Evolutionary conservation across 2,113 vertebrate species (phyloP), one percentile per base, ranked within the genome.

Genomic region (Indicator maculatus): DNA sequence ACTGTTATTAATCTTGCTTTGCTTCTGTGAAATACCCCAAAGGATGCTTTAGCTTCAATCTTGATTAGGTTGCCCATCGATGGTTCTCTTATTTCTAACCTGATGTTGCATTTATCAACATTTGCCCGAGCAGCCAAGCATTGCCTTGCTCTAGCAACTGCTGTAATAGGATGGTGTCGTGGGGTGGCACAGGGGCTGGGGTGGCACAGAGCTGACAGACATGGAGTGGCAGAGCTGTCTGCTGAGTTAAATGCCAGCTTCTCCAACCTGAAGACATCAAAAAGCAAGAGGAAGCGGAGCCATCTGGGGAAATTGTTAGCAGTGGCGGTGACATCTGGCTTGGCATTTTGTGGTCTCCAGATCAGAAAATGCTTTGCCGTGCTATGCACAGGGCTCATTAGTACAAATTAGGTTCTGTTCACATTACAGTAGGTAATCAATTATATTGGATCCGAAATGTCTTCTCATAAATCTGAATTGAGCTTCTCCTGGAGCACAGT

Each of bases 91-190:
- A 83, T 72, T 85, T 91, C 96, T 95, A 97, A 95, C 95, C 59
- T 96, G 94, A 86, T 92, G 77, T 92, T 92, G 41, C 89, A 97
- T 98, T 97, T 96, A 97, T 98, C 97, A 97, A 97, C 96, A 97
- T 97, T 97, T 98, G 84, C 95, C 63, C 16, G 90, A 55, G 96
- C 92, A 97, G 96, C 96, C 93, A 97, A 95, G 95, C 94, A 88
- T 97, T 78, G 64, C 95, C 72, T 11, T 41, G 23, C 56, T 89
- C 44, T 90, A 95, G 93, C 85, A 95, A 88, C 88, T 69, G 18
- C 41, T 47, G 24, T 59, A 85, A 83, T n/a, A 81, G 93, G 58
- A 28, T 59, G 39, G n/a, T n/a, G 36, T 39, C 85, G 59, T 53
- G 70, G 83, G 93, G 45, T 19, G 76, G 73, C 66, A 59, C 27